Percentiles rank a stretch among this genome's conserved stretches.
phyloP scores from a whole-genome alignment of 1,140 invertebrate genomes.

The Drosophila kurseongensis region DNA sequence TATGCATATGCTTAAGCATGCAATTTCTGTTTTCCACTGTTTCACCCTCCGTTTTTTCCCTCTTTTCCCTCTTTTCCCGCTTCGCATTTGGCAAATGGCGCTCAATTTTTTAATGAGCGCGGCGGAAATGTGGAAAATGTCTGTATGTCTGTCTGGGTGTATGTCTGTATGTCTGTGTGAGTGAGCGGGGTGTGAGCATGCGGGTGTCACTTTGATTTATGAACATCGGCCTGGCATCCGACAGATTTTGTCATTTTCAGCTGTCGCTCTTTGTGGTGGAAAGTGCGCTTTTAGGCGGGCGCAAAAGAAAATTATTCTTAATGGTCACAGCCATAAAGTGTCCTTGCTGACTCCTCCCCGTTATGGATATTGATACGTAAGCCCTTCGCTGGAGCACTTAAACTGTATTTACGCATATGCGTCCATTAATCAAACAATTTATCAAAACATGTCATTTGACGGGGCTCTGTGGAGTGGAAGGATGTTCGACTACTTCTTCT shows the following conservation, averaged over 20 bases:
- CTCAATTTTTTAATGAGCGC: slow-evolving; percentile 80
- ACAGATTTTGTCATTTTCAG: slow-evolving; percentile 62
- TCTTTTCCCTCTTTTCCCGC: not conserved
- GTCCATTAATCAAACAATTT: slow-evolving; percentile 81
- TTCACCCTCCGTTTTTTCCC: slow-evolving; percentile 12
- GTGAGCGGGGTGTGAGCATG: slow-evolving; percentile 1
- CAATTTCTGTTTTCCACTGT: slow-evolving; percentile 52
- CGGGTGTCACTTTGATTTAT: slow-evolving; percentile 72
- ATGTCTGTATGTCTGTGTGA: not conserved
- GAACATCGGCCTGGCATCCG: slow-evolving; percentile 63
- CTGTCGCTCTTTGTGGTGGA: slow-evolving; percentile 39
- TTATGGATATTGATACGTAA: slow-evolving; percentile 56
- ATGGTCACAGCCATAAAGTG: slow-evolving; percentile 60
- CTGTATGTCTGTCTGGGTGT: slow-evolving; percentile 2
- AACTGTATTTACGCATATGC: slow-evolving; percentile 73
- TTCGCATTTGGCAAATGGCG: slow-evolving; percentile 70
- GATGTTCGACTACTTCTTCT: slow-evolving; percentile 24
- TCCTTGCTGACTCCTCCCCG: not conserved
- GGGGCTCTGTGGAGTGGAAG: not conserved
- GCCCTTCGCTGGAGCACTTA: slow-evolving; percentile 58
- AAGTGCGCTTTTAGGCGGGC: slow-evolving; percentile 49
- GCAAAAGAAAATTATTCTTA: slow-evolving; percentile 71
- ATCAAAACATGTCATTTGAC: slow-evolving; percentile 74
- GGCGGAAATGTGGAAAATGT: slow-evolving; percentile 59
- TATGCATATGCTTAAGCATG: slow-evolving; percentile 69